phyloP scores from a whole-genome alignment of 2,888 invertebrate genomes.

The Scaptomyza cyrtandrae region DNA sequence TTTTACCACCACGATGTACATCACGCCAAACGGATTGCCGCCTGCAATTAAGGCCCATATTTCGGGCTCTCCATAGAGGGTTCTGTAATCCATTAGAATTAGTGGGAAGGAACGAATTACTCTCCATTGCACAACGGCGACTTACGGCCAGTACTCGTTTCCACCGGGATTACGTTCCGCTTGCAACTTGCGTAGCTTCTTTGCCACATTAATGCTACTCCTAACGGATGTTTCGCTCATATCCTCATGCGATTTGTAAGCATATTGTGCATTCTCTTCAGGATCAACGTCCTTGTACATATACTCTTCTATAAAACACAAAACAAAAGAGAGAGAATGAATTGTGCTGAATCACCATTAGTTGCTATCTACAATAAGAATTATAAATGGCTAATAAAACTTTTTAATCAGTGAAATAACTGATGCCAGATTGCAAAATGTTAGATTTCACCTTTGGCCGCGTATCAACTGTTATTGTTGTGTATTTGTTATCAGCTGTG shows the following conservation, averaged over 20 bases:
- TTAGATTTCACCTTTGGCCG: conserved; percentile 22
- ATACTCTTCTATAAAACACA: conserved; percentile 42
- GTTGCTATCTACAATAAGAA: background rate
- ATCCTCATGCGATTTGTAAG: conserved; percentile 75
- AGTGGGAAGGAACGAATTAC: background rate
- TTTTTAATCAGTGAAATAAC: background rate
- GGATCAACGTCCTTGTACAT: conserved; percentile 53
- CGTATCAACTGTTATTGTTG: background rate
- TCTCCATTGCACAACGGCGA: conserved; percentile 3
- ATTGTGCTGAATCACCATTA: conserved; percentile 56
- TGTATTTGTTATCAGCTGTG: background rate
- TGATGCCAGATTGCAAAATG: background rate
- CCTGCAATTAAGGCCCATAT: conserved; percentile 63
- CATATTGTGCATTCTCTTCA: conserved; percentile 33
- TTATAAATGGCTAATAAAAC: background rate
- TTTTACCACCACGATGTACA: conserved; percentile 95
- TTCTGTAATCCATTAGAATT: conserved; percentile 23
- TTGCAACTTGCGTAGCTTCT: conserved; percentile 89
- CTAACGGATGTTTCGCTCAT: conserved; percentile 60
- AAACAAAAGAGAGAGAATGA: background rate
- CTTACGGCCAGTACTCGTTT: conserved; percentile 80
- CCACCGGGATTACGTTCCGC: conserved; percentile 86
- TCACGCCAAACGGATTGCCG: conserved; percentile 87
- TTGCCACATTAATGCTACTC: conserved; percentile 85
- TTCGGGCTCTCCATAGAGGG: conserved; percentile 51